Percentiles rank a stretch among this genome's conserved stretches.
Conservation (phyloP, 2,113 vertebrate species). For the Rhineura floridana region DNA sequence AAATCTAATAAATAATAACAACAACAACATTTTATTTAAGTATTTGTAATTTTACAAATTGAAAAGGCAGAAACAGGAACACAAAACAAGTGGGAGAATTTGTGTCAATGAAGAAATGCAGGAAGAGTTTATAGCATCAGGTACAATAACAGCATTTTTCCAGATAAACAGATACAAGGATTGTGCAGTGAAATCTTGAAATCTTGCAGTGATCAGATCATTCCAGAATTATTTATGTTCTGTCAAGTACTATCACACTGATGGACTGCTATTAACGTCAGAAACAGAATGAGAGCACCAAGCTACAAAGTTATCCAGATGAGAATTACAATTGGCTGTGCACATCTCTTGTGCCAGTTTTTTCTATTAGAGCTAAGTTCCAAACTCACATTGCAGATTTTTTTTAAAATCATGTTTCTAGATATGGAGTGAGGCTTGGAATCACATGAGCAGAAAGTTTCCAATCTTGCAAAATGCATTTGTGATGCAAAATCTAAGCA, state of each 20-base stretch:
- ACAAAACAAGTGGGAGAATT: background rate
- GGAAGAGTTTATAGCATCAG: no score
- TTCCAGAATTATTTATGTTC: background rate
- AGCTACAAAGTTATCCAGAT: background rate
- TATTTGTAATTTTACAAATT: background rate
- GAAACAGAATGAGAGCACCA: background rate
- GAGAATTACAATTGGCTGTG: background rate
- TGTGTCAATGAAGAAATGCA: background rate
- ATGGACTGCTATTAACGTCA: background rate
- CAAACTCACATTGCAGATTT: background rate
- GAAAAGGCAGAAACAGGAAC: background rate
- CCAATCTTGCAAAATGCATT: no score
- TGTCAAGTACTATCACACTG: background rate
- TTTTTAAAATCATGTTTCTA: background rate
- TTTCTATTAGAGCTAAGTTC: background rate
- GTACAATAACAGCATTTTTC: background rate
- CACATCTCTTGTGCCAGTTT: background rate
- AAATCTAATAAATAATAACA: no score
- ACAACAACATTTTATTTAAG: no score
- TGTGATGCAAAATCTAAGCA: no score
- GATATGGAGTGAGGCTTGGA: no score
- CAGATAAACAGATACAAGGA: background rate
- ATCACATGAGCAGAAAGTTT: no score
- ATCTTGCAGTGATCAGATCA: no score
- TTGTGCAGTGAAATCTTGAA: no score